These are phyloP conservation scores for Drosophila neocordata DNA, from an alignment of 1,140 invertebrate species.

Conservation along the genomic window DNA sequence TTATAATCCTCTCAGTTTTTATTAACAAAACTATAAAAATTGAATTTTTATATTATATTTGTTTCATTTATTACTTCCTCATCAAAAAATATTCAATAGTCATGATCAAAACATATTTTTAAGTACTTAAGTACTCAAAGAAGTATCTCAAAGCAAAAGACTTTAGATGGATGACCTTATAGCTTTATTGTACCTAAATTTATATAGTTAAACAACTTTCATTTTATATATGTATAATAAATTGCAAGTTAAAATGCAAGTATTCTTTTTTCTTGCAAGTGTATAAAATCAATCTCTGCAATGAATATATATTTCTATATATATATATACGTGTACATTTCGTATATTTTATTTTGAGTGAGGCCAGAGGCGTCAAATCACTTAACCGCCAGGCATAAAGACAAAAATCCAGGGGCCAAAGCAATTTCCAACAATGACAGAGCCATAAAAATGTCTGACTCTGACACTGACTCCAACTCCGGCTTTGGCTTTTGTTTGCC, in stretches of 20 bases:
- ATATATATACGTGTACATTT: conserved; percentile 31
- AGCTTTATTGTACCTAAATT: too few relatives aligned
- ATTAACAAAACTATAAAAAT: too few relatives aligned
- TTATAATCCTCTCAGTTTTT: too few relatives aligned
- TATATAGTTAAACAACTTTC: too few relatives aligned
- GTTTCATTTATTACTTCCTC: too few relatives aligned
- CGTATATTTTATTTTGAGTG: conserved; percentile 44
- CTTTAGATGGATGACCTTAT: too few relatives aligned
- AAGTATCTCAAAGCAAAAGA: too few relatives aligned
- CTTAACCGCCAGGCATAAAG: conserved; percentile 69
- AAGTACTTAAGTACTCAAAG: too few relatives aligned
- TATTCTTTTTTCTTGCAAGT: background rate
- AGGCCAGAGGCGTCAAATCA: conserved; percentile 70
- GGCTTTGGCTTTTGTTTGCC: conserved; percentile 1
- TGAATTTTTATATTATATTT: too few relatives aligned
- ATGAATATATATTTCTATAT: conserved; percentile 14
- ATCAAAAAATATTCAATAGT: too few relatives aligned
- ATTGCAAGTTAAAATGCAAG: background rate
- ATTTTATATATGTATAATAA: too few relatives aligned
- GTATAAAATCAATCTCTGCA: conserved; percentile 45
- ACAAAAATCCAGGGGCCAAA: conserved; percentile 46
- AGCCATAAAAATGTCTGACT: conserved; percentile 66
- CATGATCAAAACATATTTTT: too few relatives aligned
- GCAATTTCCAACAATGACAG: conserved; percentile 67
- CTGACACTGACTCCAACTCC: conserved; percentile 19